Conservation (phyloP, 2,113 vertebrate species). For the Mugil cephalus region DNA sequence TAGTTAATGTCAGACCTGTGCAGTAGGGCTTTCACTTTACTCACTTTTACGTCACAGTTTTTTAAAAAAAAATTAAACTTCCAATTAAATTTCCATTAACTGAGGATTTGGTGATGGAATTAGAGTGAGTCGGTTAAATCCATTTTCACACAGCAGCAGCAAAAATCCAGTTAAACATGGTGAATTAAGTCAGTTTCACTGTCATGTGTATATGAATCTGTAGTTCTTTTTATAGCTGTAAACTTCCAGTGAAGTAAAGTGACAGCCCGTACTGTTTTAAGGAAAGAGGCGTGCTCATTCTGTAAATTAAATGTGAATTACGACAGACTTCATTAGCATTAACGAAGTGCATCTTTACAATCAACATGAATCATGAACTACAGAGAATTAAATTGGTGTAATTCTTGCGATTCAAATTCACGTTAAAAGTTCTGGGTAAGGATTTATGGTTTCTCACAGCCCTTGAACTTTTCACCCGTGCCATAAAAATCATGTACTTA, state of each 20-base stretch:
- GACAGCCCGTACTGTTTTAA: conserved; percentile 16
- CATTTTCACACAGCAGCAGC: neutral
- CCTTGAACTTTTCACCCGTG: conserved; percentile 15
- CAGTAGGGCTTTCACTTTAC: conserved; percentile 2
- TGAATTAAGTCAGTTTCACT: neutral
- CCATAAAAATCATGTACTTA: neutral
- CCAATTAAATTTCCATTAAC: neutral
- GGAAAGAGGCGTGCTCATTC: neutral
- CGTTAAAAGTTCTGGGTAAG: neutral
- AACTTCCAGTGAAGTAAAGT: conserved; percentile 4
- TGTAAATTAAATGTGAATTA: neutral
- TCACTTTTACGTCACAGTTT: neutral
- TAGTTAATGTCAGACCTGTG: conserved; percentile 12
- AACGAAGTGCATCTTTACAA: neutral
- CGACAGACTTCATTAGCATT: neutral
- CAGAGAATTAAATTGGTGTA: too few relatives aligned
- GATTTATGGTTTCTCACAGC: neutral
- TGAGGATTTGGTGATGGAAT: neutral
- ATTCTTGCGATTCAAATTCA: too few relatives aligned
- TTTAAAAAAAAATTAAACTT: too few relatives aligned
- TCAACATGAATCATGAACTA: neutral
- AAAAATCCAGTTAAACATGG: neutral
- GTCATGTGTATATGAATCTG: neutral
- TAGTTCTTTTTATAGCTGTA: neutral
- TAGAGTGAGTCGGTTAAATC: neutral